phyloP scores from a whole-genome alignment of 2,888 invertebrate genomes.

The Torymus auratus region DNA sequence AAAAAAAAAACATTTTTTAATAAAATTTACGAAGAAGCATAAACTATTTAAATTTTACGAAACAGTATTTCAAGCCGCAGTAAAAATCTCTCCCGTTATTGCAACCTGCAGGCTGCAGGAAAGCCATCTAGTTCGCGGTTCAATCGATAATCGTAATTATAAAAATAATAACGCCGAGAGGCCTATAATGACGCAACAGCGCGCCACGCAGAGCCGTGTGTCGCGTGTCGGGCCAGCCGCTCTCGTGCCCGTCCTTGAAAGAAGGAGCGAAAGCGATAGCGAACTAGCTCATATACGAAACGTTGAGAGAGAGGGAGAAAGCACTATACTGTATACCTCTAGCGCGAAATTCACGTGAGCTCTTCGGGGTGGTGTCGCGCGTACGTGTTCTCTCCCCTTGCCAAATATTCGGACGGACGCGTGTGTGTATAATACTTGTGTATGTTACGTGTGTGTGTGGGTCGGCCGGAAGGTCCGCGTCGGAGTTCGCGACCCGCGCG shows the following conservation, averaged over 20 bases:
- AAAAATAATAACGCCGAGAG: constrained; percentile 33
- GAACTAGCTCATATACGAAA: too few species aligned
- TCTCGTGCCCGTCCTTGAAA: constrained; percentile 23
- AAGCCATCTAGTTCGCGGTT: constrained; percentile 6
- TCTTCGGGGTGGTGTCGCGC: constrained; percentile 14
- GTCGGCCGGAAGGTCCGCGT: constrained; percentile 66
- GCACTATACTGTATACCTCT: too few species aligned
- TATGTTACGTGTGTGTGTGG: too few species aligned
- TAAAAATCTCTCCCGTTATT: too few species aligned
- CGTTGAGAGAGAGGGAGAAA: too few species aligned
- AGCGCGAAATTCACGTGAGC: constrained; percentile 16
- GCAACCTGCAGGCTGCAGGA: not conserved
- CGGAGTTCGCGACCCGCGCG: constrained; percentile 71
- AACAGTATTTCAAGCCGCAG: too few species aligned
- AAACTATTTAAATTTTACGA: too few species aligned
- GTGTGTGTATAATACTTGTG: constrained; percentile 54
- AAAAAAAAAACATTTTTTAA: too few species aligned
- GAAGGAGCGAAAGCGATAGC: constrained; percentile 21
- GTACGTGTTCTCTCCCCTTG: constrained; percentile 55
- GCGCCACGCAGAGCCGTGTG: not conserved
- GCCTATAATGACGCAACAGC: constrained; percentile 24
- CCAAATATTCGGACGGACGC: constrained; percentile 68
- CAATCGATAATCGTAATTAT: constrained; percentile 43
- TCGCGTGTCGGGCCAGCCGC: constrained; percentile 38
- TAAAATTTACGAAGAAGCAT: too few species aligned